A percentile compares a stretch with the other conserved stretches of the same genome.
These are phyloP conservation scores for Cecidostiba fungosa DNA, from an alignment of 2,888 invertebrate genomes.

Conservation along the genomic window DNA sequence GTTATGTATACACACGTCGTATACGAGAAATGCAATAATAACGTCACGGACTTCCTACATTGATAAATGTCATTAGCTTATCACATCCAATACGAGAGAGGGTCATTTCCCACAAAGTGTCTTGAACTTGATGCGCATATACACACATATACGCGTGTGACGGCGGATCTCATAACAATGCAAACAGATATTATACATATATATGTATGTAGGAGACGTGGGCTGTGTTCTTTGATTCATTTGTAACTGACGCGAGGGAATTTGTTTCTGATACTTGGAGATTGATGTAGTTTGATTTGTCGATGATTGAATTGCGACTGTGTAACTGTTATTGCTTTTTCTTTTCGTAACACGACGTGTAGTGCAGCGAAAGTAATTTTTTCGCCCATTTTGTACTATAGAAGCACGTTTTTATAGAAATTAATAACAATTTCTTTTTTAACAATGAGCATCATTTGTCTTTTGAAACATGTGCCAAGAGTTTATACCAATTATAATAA, in stretches of 20 bases:
- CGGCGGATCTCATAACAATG: neutral
- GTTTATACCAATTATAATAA: too few species aligned
- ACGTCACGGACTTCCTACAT: neutral
- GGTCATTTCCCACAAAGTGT: slow-evolving; percentile 38
- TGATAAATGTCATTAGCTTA: slow-evolving; percentile 46
- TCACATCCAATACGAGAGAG: slow-evolving; percentile 20
- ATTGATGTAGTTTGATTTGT: neutral
- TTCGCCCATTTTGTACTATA: too few species aligned
- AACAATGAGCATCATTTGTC: too few species aligned
- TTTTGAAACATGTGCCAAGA: too few species aligned
- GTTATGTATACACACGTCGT: neutral
- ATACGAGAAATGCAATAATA: neutral
- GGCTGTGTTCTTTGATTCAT: neutral
- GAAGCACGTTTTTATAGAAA: too few species aligned
- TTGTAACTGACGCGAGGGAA: neutral
- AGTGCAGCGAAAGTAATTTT: too few species aligned
- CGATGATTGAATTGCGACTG: too few species aligned
- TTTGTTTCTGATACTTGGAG: neutral
- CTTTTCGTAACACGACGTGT: neutral
- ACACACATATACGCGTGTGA: neutral
- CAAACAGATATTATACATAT: neutral
- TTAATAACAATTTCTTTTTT: too few species aligned
- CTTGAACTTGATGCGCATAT: slow-evolving; percentile 41
- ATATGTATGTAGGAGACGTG: neutral
- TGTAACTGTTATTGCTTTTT: neutral